phyloP scores from a whole-genome alignment of 2,797 vertebrate genomes.

The Catostomus latipinnis region DNA sequence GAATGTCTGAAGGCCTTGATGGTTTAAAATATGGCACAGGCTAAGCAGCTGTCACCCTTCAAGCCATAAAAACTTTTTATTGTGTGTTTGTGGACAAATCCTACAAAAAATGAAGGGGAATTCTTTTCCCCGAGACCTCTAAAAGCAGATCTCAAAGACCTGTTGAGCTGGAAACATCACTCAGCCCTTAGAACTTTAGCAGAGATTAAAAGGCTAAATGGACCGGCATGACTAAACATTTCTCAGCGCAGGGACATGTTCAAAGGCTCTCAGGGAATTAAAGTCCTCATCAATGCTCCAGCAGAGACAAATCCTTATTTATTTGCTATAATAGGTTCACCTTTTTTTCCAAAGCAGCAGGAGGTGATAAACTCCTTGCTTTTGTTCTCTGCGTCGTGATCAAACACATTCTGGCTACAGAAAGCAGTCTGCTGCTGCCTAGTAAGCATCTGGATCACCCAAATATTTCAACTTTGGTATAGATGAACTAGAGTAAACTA shows the following conservation, averaged over 20 bases:
- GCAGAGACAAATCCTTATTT: constrained; percentile 54
- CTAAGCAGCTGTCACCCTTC: constrained; percentile 52
- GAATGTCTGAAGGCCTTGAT: constrained; percentile 39
- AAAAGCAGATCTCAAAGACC: constrained; percentile 39
- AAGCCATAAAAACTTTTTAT: constrained; percentile 49
- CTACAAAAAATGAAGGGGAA: constrained; percentile 40
- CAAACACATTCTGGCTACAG: constrained; percentile 16
- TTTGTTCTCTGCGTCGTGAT: constrained; percentile 36
- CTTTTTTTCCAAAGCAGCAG: constrained; percentile 40
- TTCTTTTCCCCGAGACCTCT: constrained; percentile 35
- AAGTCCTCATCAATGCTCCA: constrained; percentile 40
- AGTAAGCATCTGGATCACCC: constrained; percentile 52
- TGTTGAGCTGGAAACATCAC: constrained; percentile 42
- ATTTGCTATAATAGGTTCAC: constrained; percentile 47
- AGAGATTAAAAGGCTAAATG: constrained; percentile 44
- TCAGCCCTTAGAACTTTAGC: constrained; percentile 42
- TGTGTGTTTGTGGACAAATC: constrained; percentile 36
- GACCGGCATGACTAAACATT: constrained; percentile 41
- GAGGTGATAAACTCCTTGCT: constrained; percentile 39
- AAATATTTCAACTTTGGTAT: constrained; percentile 72
- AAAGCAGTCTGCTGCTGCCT: neutral
- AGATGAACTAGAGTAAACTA: neutral
- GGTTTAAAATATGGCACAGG: constrained; percentile 34
- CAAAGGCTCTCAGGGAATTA: constrained; percentile 37
- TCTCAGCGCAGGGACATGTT: constrained; percentile 40